Evolutionary conservation across 2,888 invertebrate genomes (phyloP), one percentile per base, ranked within the genome.

Genomic region (Salpingus planirostris): DNA sequence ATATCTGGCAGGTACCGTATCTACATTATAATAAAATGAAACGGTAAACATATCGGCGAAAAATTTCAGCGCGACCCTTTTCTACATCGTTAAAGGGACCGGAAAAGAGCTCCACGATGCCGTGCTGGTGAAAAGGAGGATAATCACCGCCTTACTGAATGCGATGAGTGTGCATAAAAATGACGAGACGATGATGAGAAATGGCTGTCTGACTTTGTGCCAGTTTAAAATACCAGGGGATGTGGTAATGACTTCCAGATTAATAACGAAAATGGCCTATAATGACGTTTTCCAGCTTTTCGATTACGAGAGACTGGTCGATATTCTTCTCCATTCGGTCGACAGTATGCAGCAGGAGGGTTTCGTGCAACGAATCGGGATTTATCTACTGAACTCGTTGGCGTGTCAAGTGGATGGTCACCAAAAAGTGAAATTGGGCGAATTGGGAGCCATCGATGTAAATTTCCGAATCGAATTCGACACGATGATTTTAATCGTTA

Each of bases 381-480:
- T 96, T 49, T 93, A 91, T 65, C 71, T 97, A 46, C 71, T 97
- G 32, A 97, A 97, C 66, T 90, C 92, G 1, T 70, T 97, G 45
- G 95, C 96, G 3, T 96, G 96, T 63, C 93, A 95, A 66, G 95
- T 96, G 5, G 92, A 95, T 58, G 91, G 91, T 12, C 74, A 76
- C 35, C 92, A 96, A 60, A 97, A 97, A 60, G 76, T 84, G 27
- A 78, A 91, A 54, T 74, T 97, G 15, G 96, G 96, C 26, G 82
- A 88, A 62, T 69, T 89, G 32, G 92, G 92, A 35, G 92, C 91
- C 25, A 85, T 88, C 52, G 72, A 73, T 63, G 86, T 86, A 64
- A 69, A 73, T 24, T 13, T 4, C n/a, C n/a, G n/a, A n/a, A n/a
- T n/a, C n/a, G n/a, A n/a, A 11, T 23, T 11, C 10, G n/a, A n/a